Evolutionary conservation across 2,113 vertebrate species (phyloP).

Genomic region (Anhinga rufa): DNA sequence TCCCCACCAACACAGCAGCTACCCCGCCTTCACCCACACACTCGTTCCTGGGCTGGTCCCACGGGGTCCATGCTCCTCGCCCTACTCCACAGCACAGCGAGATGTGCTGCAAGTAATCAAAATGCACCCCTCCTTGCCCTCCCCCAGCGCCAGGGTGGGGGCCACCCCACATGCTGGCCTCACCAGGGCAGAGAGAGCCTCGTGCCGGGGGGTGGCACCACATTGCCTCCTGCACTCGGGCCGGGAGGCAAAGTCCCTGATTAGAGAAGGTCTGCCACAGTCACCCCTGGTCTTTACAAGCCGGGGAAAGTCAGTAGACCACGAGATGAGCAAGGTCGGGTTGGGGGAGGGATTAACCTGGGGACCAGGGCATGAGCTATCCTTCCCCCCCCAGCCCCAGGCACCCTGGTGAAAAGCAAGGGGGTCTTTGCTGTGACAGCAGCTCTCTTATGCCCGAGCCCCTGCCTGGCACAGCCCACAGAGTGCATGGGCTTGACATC

Average conservation of each 20-base stretch:
- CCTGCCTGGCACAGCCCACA: background rate
- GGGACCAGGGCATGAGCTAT: background rate
- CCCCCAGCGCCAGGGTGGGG: background rate
- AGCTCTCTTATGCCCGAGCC: accelerated
- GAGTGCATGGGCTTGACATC: background rate
- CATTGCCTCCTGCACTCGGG: background rate
- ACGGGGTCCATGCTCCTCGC: background rate
- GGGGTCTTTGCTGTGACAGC: background rate
- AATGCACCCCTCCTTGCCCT: background rate
- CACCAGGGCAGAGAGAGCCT: background rate
- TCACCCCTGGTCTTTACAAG: background rate
- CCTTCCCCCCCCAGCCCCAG: background rate
- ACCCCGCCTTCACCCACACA: background rate
- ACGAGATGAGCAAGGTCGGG: background rate
- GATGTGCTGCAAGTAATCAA: background rate
- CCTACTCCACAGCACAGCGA: background rate
- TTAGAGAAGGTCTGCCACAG: background rate
- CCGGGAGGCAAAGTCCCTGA: background rate
- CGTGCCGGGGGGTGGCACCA: background rate
- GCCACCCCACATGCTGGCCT: background rate
- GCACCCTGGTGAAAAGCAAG: background rate
- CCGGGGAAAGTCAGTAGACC: background rate
- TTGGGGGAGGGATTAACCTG: background rate
- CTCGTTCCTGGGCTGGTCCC: background rate
- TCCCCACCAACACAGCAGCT: background rate